phyloP scores from a whole-genome alignment of 2,113 vertebrate species.

The Ardeotis arabs region DNA sequence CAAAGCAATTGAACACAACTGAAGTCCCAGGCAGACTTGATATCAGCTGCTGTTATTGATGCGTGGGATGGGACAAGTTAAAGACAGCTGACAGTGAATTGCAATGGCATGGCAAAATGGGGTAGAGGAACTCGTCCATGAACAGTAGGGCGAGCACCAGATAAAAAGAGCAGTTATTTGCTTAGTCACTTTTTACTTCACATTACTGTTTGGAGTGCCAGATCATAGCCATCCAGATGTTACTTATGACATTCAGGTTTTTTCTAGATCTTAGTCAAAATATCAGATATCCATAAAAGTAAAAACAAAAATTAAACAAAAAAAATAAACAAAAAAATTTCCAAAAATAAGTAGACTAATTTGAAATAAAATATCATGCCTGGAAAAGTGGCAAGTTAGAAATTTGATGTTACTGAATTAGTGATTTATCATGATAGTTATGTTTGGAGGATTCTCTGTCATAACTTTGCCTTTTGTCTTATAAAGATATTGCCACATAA shows the following conservation, averaged over 20 bases:
- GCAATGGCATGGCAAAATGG: not conserved
- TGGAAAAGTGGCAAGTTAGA: not conserved
- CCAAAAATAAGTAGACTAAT: not conserved
- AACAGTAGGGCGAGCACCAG: not conserved
- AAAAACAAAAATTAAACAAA: too few relatives aligned
- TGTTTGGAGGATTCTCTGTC: not conserved
- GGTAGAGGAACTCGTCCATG: not conserved
- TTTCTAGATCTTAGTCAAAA: not conserved
- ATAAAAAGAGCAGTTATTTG: not conserved
- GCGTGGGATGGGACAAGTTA: not conserved
- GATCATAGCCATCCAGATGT: not conserved
- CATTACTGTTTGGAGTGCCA: not conserved
- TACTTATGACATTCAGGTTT: not conserved
- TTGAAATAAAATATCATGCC: not conserved
- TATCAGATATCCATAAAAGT: not conserved
- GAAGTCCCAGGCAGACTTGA: not conserved
- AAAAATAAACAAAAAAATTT: not conserved
- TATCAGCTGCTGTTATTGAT: not conserved
- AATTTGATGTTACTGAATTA: not conserved
- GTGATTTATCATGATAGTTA: not conserved
- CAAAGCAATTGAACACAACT: not conserved
- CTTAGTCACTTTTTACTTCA: not conserved
- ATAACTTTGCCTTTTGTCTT: not conserved
- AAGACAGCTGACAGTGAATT: not conserved
- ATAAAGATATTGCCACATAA: not conserved